Evolutionary conservation across 64 coral and sea anemone genomes (phyloP), one percentile per base, ranked within the genome.

Genomic region (Stylophora pistillata): DNA sequence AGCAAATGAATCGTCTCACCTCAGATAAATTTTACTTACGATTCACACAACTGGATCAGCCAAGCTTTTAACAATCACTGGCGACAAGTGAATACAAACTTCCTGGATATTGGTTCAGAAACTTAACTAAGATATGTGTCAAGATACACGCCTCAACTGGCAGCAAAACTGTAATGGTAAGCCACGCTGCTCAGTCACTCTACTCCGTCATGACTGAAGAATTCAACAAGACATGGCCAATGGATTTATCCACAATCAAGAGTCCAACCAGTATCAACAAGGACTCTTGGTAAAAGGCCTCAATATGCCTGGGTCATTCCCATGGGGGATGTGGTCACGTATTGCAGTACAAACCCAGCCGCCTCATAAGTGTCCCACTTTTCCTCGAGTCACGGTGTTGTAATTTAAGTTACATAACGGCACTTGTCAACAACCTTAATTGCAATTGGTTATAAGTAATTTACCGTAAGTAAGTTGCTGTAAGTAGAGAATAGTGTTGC

Each of bases 21-120:
- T 68, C 21, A 26, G 23, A 68, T 21, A 68, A 68, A 21, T 26
- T 25, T 21, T 68, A 26, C 64, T n/a, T n/a, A 25, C 13, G n/a
- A 68, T 68, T 68, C 64, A 9, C n/a, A 21, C 13, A 21, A 28
- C n/a, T 68, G 64, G 64, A 28, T 25, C 64, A 68, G 64, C 1
- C 23, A 68, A 28, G 64, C 26, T 28, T 0, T 68, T 68, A 68
- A 21, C 0, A 11, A 68, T 0, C 23, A 68, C 1, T 28, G 26
- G 10, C 23, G 25, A 21, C 5, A 68, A 0, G 12, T 11, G 64
- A 68, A 68, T 26, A 9, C 64, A 68, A 68, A 68, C 23, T n/a
- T n/a, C 64, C 64, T 68, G 64, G 64, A 68, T 68, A 68, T 25
- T 68, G 64, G 64, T 21, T 68, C 64, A 68, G 64, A 25, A 68